phyloP scores from a whole-genome alignment of 2,888 invertebrate genomes.

The Drosophila yooni region DNA sequence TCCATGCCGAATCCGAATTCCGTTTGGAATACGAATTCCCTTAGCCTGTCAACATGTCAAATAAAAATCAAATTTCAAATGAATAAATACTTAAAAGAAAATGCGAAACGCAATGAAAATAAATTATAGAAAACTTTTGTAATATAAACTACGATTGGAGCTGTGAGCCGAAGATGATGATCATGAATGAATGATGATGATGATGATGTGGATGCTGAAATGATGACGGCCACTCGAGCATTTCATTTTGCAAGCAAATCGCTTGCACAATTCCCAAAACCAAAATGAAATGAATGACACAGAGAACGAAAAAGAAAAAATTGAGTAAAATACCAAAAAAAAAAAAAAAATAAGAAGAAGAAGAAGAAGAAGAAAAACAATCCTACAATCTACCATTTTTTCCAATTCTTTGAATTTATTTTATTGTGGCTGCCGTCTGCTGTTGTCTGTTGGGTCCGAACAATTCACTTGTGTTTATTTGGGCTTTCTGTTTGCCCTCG shows the following conservation, averaged over 20 bases:
- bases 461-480: conserved; percentile 67
- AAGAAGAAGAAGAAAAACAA: not conserved
- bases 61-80: conserved; percentile 82
- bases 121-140: conserved; percentile 78
- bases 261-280: conserved; percentile 69
- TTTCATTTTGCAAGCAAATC: conserved; percentile 62
- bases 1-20: conserved; percentile 16
- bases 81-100: conserved; percentile 69
- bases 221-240: conserved; percentile 45
- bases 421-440: conserved; percentile 27
- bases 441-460: conserved; percentile 14
- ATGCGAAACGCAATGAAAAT: conserved; percentile 75
- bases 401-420: conserved; percentile 28
- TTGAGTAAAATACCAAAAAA: not conserved
- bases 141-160: conserved; percentile 71
- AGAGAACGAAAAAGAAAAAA: conserved; percentile 17
- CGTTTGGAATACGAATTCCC: conserved; percentile 47
- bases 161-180: conserved; percentile 13
- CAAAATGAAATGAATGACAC: conserved; percentile 51
- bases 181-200: conserved; percentile 21
- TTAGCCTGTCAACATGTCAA: conserved; percentile 75
- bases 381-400: conserved; percentile 25
- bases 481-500: conserved; percentile 67
- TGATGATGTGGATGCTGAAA: conserved; percentile 20
- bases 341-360: not conserved